These are phyloP conservation scores for Leptinotarsa haldemani DNA, from an alignment of 2,888 invertebrate species.

Conservation along the genomic window DNA sequence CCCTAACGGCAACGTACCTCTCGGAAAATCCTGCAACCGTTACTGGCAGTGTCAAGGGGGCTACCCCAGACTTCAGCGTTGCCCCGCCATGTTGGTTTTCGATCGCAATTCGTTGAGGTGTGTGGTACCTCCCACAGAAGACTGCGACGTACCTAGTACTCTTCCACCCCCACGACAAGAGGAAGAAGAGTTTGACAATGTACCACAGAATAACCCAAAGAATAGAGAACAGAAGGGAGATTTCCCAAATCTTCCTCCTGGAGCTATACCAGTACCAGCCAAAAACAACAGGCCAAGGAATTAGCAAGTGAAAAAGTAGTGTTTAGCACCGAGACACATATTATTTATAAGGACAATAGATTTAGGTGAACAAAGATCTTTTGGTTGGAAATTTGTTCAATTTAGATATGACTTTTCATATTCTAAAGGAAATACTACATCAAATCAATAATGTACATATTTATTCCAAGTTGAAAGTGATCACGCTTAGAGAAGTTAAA, in stretches of 20 bases:
- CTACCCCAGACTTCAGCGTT: constrained; percentile 89
- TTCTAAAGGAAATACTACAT: no score
- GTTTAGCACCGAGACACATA: neutral
- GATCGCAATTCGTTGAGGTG: constrained; percentile 84
- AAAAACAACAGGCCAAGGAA: constrained; percentile 45
- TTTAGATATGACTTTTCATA: no score
- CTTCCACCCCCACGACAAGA: constrained; percentile 75
- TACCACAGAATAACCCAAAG: constrained; percentile 61
- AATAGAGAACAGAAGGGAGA: constrained; percentile 44
- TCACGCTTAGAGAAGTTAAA: no score
- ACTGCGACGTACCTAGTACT: constrained; percentile 87
- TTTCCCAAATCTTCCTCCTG: constrained; percentile 62
- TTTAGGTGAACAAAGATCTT: neutral
- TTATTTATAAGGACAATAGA: neutral
- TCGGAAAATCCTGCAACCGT: constrained; percentile 92
- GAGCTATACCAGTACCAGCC: constrained; percentile 62
- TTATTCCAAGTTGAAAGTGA: no score
- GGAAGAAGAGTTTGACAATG: constrained; percentile 59
- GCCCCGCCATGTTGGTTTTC: constrained; percentile 91
- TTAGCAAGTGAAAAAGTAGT: constrained; percentile 22
- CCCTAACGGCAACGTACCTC: constrained; percentile 89
- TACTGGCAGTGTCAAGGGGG: constrained; percentile 97
- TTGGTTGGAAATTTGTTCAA: no score
- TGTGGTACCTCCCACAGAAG: constrained; percentile 90
- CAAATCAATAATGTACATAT: no score